Base-by-base conservation (phyloP, 2,113 vertebrate genomes). In the Apaloderma vittatum region DNA sequence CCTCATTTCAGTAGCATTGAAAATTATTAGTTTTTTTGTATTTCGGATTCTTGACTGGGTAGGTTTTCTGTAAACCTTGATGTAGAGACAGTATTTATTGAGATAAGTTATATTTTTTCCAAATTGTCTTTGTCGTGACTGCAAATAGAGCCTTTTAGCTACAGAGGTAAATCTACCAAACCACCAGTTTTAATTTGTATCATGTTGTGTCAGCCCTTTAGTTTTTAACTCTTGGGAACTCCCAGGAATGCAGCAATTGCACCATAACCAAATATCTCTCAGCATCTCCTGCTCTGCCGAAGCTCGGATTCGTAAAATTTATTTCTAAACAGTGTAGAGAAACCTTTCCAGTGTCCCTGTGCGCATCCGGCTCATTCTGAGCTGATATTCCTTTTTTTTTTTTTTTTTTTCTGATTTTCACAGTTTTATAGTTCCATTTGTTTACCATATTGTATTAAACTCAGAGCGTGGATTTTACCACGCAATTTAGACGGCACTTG, bases 131-230 rank as follows among this genome's bases (percentile, higher is more conserved):
- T 52, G 8, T 75, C 37, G 27, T 46, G 72, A 32, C 51, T 62
- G 30, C 30, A 36, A 30, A 26, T 26, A n/a, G 21, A 32, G 22
- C 12, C 37, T 75, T 79, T 68, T 32, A 49, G 57, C 30, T 54
- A 29, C 32, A 8, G 43, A 45, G 36, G 36, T 68, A 22, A 79
- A 67, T 55, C 51, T 75, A 27, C 37, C 62, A 75, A 67, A 26
- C 15, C 26, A 61, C 59, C 49, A 84, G n/a, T 20, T 74, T 77
- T 52, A 11, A 45, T 91, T 88, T 55, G 30, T 29, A 8, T 57
- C 0, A 0, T 51, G 26, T 55, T 16, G 22, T 0, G 0, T 43
- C 67, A 49, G 23, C 21, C 23, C 24, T 71, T 62, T 52, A n/a
- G 19, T 84, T 45, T 72, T 77, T 48, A 40, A 57, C 24, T 81